A percentile compares a stretch with the other conserved stretches of the same genome.
These are phyloP conservation scores for Tetramorium bicarinatum DNA, from an alignment of 2,888 invertebrate genomes.

Conservation along the genomic window DNA sequence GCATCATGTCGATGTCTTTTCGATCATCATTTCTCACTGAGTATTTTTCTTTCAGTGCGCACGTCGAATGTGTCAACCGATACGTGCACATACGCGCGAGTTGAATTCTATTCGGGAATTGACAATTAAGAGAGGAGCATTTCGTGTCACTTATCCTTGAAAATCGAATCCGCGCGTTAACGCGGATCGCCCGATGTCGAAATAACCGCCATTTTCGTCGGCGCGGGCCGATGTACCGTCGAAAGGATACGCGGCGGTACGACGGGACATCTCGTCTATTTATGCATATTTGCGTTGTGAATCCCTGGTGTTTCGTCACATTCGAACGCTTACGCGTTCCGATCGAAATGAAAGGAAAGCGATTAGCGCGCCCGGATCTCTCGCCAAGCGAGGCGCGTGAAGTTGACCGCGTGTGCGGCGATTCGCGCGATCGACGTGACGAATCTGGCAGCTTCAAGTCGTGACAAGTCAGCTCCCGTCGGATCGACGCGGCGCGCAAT, in stretches of 20 bases:
- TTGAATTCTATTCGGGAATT: not conserved
- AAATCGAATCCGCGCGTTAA: too few relatives aligned
- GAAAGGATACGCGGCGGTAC: not conserved
- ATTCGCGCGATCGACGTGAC: not conserved
- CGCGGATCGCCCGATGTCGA: not conserved
- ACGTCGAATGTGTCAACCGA: too few relatives aligned
- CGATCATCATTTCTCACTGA: too few relatives aligned
- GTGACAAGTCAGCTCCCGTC: not conserved
- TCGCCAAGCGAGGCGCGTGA: conserved; percentile 1
- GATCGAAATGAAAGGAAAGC: conserved; percentile 18
- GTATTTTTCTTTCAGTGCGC: too few relatives aligned
- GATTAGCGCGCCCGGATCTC: not conserved
- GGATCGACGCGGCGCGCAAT: not conserved
- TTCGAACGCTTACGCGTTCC: conserved; percentile 1
- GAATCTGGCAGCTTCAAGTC: conserved; percentile 19
- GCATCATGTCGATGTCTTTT: too few relatives aligned
- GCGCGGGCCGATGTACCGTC: not conserved
- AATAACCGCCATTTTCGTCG: conserved; percentile 32
- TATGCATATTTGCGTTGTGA: not conserved
- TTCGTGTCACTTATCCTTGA: not conserved
- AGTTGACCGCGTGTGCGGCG: not conserved
- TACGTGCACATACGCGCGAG: not conserved
- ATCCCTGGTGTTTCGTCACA: conserved; percentile 27
- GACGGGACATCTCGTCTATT: not conserved
- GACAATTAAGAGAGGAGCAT: not conserved